Evolutionary conservation across 2,888 invertebrate species (phyloP), one percentile per base, ranked within the genome.

Genomic region (Ophraella communa): DNA sequence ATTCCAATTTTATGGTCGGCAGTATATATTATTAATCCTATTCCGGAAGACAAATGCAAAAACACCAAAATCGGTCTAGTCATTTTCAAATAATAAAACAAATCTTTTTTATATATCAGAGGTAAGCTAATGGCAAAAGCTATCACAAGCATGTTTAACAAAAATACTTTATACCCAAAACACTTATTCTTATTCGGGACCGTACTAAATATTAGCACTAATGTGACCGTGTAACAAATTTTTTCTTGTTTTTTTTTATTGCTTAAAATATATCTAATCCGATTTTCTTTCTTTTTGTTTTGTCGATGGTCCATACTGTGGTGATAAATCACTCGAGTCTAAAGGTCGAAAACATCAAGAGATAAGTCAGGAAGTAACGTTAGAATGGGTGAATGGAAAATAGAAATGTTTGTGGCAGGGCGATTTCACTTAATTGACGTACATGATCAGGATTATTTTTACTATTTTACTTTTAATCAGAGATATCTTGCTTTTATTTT

Each of bases 331-430:
- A 51, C 49, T 24, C 27, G 27, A 10, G 27, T 51, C 49, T 27
- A 27, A 17, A 51, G 49, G 49, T 51, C 49, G 49, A 51, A 24
- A n/a, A 17, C 49, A 51, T 23, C 27, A 27, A 27, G 27, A 51
- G 49, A 51, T 51, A 51, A 51, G 49, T 51, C 49, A 27, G 49
- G 27, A 51, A 51, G 27, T 8, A 27, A 51, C 49, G 49, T 51
- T 51, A 24, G 49, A 23, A 51, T 24, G 49, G 49, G 7, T 49
- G 49, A 49, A 49, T 27, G 49, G 49, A 51, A 51, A 51, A 51
- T 51, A 51, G 49, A 51, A 51, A 51, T 51, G 49, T 51, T 51
- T 27, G 49, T 51, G 49, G 49, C 49, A 51, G 17, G 49, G 24
- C 49, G 23, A 51, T 51, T 27, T 27, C 49, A 27, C 49, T 51